These are phyloP conservation scores for Sinocyclocheilus anshuiensis DNA, from an alignment of 2,113 vertebrate species.

Conservation along the genomic window DNA sequence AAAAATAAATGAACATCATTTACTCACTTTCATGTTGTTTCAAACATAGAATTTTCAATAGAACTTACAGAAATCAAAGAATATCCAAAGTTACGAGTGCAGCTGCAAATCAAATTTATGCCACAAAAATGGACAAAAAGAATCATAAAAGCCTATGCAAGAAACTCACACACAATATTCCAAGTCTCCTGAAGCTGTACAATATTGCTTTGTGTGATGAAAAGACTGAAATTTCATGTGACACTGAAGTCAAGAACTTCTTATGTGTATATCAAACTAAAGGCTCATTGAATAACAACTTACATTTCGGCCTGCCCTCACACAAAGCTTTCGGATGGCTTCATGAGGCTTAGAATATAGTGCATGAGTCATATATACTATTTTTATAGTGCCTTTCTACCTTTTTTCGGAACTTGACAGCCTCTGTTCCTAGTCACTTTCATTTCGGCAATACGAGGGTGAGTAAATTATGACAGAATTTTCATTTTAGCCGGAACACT, in stretches of 20 bases:
- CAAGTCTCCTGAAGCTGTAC: background rate
- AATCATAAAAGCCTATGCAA: background rate
- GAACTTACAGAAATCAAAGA: no score
- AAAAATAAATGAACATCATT: no score
- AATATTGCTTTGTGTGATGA: background rate
- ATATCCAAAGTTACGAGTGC: no score
- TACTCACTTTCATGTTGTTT: no score
- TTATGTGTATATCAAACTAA: background rate
- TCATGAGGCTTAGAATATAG: background rate
- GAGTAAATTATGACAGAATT: background rate
- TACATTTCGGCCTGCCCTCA: background rate
- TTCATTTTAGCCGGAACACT: background rate
- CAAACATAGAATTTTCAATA: no score
- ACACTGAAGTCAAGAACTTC: background rate
- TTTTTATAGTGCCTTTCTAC: background rate
- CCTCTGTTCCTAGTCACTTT: background rate
- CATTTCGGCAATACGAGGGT: background rate
- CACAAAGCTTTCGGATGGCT: background rate
- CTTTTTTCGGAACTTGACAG: background rate
- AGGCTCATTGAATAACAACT: background rate
- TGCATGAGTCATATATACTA: background rate
- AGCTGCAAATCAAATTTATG: no score
- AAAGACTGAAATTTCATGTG: background rate
- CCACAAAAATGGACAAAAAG: no score
- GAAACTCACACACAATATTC: no score